Conservation (phyloP, 2,888 invertebrate genomes). For the Dorcus parallelipipedus region DNA sequence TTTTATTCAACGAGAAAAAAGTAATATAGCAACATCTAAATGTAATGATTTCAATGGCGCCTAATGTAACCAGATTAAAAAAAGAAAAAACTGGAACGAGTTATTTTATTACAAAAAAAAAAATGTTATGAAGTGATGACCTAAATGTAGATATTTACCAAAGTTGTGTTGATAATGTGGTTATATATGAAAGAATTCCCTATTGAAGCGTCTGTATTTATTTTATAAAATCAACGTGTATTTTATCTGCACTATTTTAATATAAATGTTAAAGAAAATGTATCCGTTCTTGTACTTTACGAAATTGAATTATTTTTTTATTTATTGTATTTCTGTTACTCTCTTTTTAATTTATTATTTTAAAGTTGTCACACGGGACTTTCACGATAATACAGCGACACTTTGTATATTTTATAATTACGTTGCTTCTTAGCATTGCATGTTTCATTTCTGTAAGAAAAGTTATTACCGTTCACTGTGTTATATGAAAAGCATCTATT, state of each 20-base stretch:
- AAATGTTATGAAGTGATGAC: neutral
- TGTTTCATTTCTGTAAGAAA: slow-evolving; percentile 26
- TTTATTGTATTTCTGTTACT: slow-evolving; percentile 9
- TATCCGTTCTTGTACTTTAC: neutral
- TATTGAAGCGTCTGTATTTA: slow-evolving; percentile 8
- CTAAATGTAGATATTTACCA: neutral
- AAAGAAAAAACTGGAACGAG: neutral
- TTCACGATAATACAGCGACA: slow-evolving; percentile 12
- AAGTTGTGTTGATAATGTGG: neutral
- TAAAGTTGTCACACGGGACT: slow-evolving; percentile 4
- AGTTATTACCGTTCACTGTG: slow-evolving; percentile 42
- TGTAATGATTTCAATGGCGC: too few relatives aligned
- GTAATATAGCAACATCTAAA: too few relatives aligned
- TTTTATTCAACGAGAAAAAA: too few relatives aligned
- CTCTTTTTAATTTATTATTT: slow-evolving; percentile 15
- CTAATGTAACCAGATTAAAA: too few relatives aligned
- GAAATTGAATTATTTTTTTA: neutral
- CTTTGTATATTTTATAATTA: slow-evolving; percentile 32
- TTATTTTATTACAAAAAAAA: neutral
- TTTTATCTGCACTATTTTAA: slow-evolving; percentile 14
- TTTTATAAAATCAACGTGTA: slow-evolving; percentile 9
- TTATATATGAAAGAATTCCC: neutral
- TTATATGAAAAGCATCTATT: slow-evolving; percentile 26
- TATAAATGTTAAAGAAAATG: slow-evolving; percentile 7
- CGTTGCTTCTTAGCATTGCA: slow-evolving; percentile 31